Evolutionary conservation across 37 sponge, comb jelly and placozoan genomes (phyloP).

Genomic region (Aphrocallistes beatrix): DNA sequence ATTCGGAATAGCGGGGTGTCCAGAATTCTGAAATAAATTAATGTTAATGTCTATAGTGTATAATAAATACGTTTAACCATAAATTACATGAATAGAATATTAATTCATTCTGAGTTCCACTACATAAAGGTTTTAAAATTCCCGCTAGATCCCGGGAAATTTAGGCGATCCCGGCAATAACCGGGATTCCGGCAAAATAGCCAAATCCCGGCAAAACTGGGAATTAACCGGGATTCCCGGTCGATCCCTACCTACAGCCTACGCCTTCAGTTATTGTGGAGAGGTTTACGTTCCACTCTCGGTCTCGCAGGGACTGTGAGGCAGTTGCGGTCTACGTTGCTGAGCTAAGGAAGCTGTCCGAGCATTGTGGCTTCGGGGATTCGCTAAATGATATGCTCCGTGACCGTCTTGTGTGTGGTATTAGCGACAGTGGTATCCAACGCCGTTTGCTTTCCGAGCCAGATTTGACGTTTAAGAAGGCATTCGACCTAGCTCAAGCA

Average conservation of each 20-base stretch:
- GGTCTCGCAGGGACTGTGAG: constrained; percentile 9
- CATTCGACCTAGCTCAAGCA: constrained; percentile 14
- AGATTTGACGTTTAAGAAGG: not conserved
- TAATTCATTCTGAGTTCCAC: too few relatives aligned
- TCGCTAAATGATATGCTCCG: constrained; percentile 25
- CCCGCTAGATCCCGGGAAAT: too few relatives aligned
- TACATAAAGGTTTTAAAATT: too few relatives aligned
- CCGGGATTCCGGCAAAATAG: too few relatives aligned
- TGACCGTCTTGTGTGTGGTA: constrained; percentile 18
- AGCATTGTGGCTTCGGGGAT: constrained; percentile 30
- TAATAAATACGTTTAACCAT: too few relatives aligned
- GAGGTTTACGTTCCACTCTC: constrained; percentile 13
- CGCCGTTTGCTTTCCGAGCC: constrained; percentile 3
- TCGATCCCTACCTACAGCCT: constrained; percentile 3
- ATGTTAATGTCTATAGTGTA: too few relatives aligned
- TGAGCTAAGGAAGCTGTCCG: constrained; percentile 5
- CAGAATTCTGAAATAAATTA: too few relatives aligned
- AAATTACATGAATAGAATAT: too few relatives aligned
- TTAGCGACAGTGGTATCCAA: not conserved
- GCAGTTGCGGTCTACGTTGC: not conserved
- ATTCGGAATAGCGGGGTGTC: too few relatives aligned
- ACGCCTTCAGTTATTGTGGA: constrained; percentile 18
- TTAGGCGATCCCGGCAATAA: too few relatives aligned
- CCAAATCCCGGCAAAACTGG: too few relatives aligned
- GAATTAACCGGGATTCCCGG: too few relatives aligned